phyloP scores from a whole-genome alignment of 2,888 invertebrate species.

The Allolobophora icterica region DNA sequence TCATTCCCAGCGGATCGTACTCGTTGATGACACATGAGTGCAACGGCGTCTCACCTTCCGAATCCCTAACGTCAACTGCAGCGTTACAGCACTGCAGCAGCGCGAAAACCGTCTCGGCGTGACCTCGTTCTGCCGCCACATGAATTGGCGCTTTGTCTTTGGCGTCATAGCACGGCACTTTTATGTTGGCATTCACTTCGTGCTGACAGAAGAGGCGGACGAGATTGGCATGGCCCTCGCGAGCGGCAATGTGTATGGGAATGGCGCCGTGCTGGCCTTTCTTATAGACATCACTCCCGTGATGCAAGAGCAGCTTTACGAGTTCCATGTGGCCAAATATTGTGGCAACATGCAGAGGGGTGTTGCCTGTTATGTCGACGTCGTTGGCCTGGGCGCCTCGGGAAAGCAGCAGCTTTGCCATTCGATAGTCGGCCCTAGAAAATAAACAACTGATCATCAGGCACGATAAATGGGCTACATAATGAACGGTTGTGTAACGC shows the following conservation, averaged over 20 bases:
- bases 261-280: conserved; percentile 49
- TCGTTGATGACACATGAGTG: conserved; percentile 46
- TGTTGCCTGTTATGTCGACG: conserved; percentile 46
- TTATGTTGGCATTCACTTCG: conserved; percentile 42
- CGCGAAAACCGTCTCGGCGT: conserved; percentile 45
- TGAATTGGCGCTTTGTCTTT: conserved; percentile 49
- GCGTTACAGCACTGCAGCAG: conserved; percentile 48
- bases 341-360: conserved; percentile 50
- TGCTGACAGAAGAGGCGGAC: conserved; percentile 45
- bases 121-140: conserved; percentile 50
- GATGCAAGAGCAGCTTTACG: conserved; percentile 47
- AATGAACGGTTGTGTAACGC: not conserved
- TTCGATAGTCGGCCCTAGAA: conserved; percentile 47
- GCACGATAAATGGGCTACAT: not conserved
- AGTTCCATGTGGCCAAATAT: conserved; percentile 50
- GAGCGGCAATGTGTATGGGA: conserved; percentile 51
- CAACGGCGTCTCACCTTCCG: conserved; percentile 48
- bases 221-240: conserved; percentile 48
- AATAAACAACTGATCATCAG: not conserved
- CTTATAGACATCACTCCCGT: conserved; percentile 47
- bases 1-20: conserved; percentile 50
- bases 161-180: conserved; percentile 48
- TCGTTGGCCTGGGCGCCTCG: conserved; percentile 47
- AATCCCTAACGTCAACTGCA: conserved; percentile 46
- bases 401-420: conserved; percentile 48